These are phyloP conservation scores for Archivesica marissinica DNA, from an alignment of 1,140 invertebrate species.

Conservation along the genomic window DNA sequence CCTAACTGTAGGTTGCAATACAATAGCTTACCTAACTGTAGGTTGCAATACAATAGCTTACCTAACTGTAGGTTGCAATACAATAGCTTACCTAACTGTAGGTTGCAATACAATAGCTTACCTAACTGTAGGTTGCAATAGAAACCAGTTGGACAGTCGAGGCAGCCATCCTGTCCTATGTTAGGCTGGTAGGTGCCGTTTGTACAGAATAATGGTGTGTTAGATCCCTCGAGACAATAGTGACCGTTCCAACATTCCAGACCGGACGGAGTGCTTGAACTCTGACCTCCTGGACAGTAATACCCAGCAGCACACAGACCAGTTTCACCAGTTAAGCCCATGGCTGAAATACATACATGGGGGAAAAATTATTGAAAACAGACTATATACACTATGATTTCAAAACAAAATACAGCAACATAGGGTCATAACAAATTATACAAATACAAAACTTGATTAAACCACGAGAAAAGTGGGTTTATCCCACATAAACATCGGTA, in stretches of 20 bases:
- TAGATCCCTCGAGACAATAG: constrained; percentile 75
- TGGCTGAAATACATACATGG: constrained; percentile 74
- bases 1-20: no score
- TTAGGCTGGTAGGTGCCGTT: constrained; percentile 81
- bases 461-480: no score
- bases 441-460: no score
- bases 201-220: constrained; percentile 72
- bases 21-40: not conserved
- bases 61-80: not conserved
- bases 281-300: constrained; percentile 81
- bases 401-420: no score
- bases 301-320: constrained; percentile 78
- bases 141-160: constrained; percentile 77
- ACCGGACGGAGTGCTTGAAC: constrained; percentile 73
- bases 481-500: no score
- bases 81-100: no score
- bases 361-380: no score
- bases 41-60: not conserved
- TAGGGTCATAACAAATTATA: no score
- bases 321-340: constrained; percentile 70
- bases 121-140: constrained; percentile 76
- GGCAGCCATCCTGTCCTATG: constrained; percentile 70
- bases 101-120: constrained; percentile 45
- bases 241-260: constrained; percentile 77
- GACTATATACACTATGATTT: no score